Base-by-base conservation (phyloP, 2,113 vertebrate genomes). In the Ochotona curzoniae region DNA sequence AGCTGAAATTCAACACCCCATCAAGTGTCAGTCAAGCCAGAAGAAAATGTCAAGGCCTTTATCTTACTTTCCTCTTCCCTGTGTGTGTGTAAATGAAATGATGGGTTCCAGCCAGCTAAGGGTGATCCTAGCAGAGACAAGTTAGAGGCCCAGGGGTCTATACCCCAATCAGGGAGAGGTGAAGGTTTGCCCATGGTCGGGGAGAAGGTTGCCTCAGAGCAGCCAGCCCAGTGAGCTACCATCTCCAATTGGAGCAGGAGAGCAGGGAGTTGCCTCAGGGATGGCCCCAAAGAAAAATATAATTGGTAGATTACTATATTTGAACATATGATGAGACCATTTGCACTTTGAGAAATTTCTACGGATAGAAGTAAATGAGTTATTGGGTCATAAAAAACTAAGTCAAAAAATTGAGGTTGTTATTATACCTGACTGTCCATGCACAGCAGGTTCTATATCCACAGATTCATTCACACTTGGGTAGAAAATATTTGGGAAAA, bases 371-470 rank as follows among this genome's bases (percentile, higher is more conserved):
- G n/a, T 54, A 67, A 70, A 91, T 87, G 69, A 83, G 71, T 25
- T 6, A 90, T 44, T 54, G 51, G 54, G 28, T 66, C 54, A 71
- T 35, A 14, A 74, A 79, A 73, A 44, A 32, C 49, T 96, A 83
- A 84, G 69, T 23, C 90, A 44, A 88, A 93, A 94, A 80, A 60
- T 44, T 23, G 30, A 91, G 25, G 71, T 26, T 20, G 12, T 61
- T 71, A 63, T n/a, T 63, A 13, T 14, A 18, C 54, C 18, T 14
- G 54, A 18, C 54, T 57, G 12, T 18, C 54, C 18, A 14, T 57
- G 54, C 18, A 18, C 54, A 57, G 54, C 54, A 15, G 54, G 54
- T 57, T 57, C 13, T 18, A 57, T 17, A 57, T 18, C 54, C 54
- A 57, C 54, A 57, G 54, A 57, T 14, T 57, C 54, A 57, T 57